Evolutionary conservation across 2,113 vertebrate genomes (phyloP).

Genomic region (Clupea harengus): DNA sequence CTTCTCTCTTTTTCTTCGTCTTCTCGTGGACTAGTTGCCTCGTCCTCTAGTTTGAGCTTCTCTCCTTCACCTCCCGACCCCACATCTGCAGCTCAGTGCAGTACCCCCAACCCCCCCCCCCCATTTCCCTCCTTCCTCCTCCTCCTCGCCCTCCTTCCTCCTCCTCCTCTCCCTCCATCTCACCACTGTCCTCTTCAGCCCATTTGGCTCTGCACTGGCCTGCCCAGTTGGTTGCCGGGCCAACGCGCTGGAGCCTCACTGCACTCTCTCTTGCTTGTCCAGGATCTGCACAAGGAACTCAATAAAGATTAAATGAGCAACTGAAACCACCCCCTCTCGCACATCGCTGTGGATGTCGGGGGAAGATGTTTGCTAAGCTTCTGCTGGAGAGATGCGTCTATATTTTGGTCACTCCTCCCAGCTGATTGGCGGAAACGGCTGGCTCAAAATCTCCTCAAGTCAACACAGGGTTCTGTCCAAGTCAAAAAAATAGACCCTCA

Average conservation of each 20-base stretch:
- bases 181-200: conserved; percentile 64
- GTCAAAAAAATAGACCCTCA: not conserved
- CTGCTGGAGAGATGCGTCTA: conserved; percentile 50
- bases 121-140: conserved; percentile 24
- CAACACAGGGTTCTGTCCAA: not conserved
- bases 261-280: conserved; percentile 71
- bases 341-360: conserved; percentile 65
- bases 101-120: conserved; percentile 33
- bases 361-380: conserved; percentile 72
- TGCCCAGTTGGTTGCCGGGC: conserved; percentile 58
- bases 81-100: conserved; percentile 61
- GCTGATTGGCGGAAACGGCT: conserved; percentile 34
- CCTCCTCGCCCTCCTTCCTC: not conserved
- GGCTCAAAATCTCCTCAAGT: not conserved
- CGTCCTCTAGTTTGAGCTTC: conserved; percentile 79
- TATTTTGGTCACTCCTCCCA: conserved; percentile 20
- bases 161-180: conserved; percentile 42
- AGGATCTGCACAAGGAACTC: conserved; percentile 71
- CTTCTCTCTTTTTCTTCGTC: conserved; percentile 30
- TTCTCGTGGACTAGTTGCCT: conserved; percentile 80
- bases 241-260: conserved; percentile 61
- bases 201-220: conserved; percentile 39
- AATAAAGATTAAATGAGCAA: conserved; percentile 58
- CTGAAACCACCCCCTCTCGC: conserved; percentile 53
- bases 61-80: conserved; percentile 64